Percentiles rank a stretch among this genome's conserved stretches.
Conservation (phyloP, 2,797 vertebrate genomes). For the Lepidocolaptes lacrymiger region DNA sequence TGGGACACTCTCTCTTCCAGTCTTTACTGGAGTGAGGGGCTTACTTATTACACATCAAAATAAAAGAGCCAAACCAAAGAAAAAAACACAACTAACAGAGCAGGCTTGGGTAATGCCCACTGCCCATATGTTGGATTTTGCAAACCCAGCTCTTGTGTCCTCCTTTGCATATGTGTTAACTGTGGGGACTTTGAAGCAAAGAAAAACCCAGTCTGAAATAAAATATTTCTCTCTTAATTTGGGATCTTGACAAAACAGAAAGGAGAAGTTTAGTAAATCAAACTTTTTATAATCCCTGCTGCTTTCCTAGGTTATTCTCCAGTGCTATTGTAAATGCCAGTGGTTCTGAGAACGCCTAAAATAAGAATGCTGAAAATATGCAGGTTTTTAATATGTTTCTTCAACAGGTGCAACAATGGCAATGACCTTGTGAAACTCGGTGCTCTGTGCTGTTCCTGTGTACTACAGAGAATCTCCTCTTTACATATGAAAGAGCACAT, state of each 20-base stretch:
- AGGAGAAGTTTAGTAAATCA: neutral
- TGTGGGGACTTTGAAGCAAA: neutral
- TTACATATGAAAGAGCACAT: conserved; percentile 18
- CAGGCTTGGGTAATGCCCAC: neutral
- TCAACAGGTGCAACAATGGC: neutral
- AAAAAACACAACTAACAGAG: neutral
- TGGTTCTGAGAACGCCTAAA: neutral
- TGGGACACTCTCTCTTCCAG: neutral
- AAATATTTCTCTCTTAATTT: neutral
- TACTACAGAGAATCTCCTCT: neutral
- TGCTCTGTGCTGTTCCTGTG: neutral
- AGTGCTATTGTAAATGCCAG: neutral
- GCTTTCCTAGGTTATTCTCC: neutral
- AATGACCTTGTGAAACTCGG: neutral
- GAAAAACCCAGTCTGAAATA: neutral
- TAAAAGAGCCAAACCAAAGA: neutral
- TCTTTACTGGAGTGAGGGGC: neutral
- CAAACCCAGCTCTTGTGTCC: neutral
- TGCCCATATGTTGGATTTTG: neutral
- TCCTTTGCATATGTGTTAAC: neutral
- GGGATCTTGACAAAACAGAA: neutral
- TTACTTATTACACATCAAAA: neutral
- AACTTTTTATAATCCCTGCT: neutral
- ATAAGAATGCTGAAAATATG: neutral
- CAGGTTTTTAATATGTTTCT: neutral